Percentiles rank a stretch among this genome's conserved stretches.
These are phyloP conservation scores for Dasyornis broadbenti DNA, from an alignment of 2,113 vertebrate genomes.

Conservation along the genomic window DNA sequence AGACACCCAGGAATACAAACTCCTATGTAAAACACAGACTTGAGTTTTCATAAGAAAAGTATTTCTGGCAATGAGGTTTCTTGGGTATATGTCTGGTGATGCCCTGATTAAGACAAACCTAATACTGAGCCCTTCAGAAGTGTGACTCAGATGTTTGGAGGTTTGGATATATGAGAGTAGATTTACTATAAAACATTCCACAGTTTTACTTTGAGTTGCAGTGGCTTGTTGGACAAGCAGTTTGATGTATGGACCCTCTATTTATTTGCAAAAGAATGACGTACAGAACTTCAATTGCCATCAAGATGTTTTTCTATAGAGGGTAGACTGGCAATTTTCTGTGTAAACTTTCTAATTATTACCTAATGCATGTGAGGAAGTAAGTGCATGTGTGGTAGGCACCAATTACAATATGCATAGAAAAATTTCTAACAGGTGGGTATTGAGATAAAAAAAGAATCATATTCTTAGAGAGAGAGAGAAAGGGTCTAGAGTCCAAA, in stretches of 20 bases:
- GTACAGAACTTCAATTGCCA: neutral
- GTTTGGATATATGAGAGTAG: neutral
- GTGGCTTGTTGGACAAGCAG: neutral
- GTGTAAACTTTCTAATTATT: constrained; percentile 1
- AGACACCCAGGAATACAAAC: neutral
- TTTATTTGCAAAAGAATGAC: constrained; percentile 27
- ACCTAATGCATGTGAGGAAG: neutral
- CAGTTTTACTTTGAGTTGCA: neutral
- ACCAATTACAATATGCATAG: neutral
- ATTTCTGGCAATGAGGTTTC: neutral
- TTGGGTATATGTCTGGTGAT: neutral
- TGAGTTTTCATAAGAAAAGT: neutral
- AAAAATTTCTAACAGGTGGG: constrained; percentile 5
- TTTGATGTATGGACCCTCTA: neutral
- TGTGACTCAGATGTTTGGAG: neutral
- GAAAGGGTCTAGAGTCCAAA: neutral
- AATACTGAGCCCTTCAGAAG: neutral
- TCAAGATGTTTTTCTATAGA: neutral
- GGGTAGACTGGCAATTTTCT: neutral
- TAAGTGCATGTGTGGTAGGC: neutral
- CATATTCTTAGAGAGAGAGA: neutral
- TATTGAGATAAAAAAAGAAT: neutral
- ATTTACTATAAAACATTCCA: neutral
- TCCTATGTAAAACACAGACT: neutral
- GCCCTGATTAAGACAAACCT: neutral